Percentiles rank a stretch among this genome's conserved stretches.
phyloP scores from a whole-genome alignment of 2,797 vertebrate species.

The Borostomias antarcticus region DNA sequence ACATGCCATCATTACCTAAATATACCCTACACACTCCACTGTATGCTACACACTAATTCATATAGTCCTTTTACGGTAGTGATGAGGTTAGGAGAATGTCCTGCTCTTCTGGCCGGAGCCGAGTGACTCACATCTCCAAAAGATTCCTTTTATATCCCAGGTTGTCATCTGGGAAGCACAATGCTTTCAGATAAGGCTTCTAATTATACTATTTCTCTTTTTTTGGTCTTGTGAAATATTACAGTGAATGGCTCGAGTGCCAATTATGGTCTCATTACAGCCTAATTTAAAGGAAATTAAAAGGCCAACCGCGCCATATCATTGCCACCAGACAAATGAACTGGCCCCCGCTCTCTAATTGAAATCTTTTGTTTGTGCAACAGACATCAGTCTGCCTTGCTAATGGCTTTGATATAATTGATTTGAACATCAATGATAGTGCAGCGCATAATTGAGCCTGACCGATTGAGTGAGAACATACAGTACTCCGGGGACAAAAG shows the following conservation, averaged over 20 bases:
- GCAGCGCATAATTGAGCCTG: conserved; percentile 69
- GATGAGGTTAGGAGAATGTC: conserved; percentile 28
- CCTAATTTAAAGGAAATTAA: conserved; percentile 78
- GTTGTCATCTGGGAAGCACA: conserved; percentile 69
- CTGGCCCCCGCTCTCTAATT: conserved; percentile 67
- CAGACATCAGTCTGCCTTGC: conserved; percentile 73
- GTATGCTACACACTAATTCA: conserved; percentile 41
- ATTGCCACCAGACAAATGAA: conserved; percentile 71
- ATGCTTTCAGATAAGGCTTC: conserved; percentile 69
- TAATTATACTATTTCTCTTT: conserved; percentile 72
- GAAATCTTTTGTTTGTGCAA: conserved; percentile 76
- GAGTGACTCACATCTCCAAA: conserved; percentile 32
- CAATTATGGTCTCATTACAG: conserved; percentile 75
- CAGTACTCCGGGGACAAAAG: conserved; percentile 63
- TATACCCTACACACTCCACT: conserved; percentile 36
- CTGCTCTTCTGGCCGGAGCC: conserved; percentile 1
- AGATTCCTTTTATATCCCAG: conserved; percentile 55
- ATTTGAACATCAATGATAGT: conserved; percentile 72
- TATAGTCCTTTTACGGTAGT: conserved; percentile 21
- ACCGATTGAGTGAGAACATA: conserved; percentile 62
- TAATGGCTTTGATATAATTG: conserved; percentile 76
- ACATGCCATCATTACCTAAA: conserved; percentile 53
- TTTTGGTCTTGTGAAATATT: conserved; percentile 69
- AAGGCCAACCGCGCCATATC: conserved; percentile 70
- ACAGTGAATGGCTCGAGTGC: conserved; percentile 65